Evolutionary conservation across 2,888 invertebrate species (phyloP).

Genomic region (Opisthograptis luteolata): DNA sequence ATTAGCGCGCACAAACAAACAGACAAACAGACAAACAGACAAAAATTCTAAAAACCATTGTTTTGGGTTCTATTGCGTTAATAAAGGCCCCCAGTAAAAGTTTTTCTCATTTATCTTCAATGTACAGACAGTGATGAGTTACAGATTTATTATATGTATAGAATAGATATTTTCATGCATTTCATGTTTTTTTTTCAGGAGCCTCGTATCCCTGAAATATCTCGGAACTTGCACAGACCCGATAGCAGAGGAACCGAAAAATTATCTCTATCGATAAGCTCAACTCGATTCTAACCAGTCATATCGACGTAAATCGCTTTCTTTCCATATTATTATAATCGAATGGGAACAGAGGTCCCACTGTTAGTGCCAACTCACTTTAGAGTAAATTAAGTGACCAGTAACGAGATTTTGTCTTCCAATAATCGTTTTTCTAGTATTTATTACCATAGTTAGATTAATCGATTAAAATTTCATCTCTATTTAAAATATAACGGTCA

Average conservation of each 20-base stretch:
- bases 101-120: too few species aligned
- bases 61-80: too few species aligned
- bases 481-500: too few species aligned
- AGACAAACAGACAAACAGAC: too few species aligned
- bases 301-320: conserved; percentile 46
- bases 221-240: conserved; percentile 94
- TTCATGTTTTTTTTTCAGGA: conserved; percentile 73
- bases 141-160: too few species aligned
- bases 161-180: too few species aligned
- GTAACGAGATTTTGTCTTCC: conserved; percentile 51
- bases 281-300: conserved; percentile 43
- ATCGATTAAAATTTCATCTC: conserved; percentile 9
- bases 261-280: conserved; percentile 85
- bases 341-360: conserved; percentile 45
- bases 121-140: too few species aligned
- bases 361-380: conserved; percentile 67
- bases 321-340: conserved; percentile 49
- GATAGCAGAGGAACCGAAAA: conserved; percentile 92
- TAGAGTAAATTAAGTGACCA: conserved; percentile 47
- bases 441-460: conserved; percentile 14
- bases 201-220: conserved; percentile 90
- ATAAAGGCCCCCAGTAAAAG: too few species aligned
- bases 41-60: too few species aligned
- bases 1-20: too few species aligned
- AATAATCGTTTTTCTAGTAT: conserved; percentile 40